Percentiles rank a stretch among this genome's conserved stretches.
These are phyloP conservation scores for Crematogaster levior DNA, from an alignment of 2,888 invertebrate species.

Conservation along the genomic window DNA sequence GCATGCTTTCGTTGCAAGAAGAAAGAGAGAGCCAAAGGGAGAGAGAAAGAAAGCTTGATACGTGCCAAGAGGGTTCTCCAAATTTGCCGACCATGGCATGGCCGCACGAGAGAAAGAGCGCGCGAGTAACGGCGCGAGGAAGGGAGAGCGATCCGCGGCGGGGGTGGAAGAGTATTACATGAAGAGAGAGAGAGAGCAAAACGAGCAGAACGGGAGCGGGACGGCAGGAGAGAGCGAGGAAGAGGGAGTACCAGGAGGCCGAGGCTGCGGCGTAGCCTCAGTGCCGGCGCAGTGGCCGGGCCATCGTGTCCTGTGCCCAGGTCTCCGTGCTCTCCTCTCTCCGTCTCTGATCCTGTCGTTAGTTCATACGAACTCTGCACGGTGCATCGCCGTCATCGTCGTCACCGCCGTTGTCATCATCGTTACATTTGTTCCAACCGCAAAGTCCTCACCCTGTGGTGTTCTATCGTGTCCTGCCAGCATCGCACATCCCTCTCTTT, in stretches of 20 bases:
- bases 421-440: conserved; percentile 21
- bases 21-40: conserved; percentile 9
- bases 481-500: conserved; percentile 1
- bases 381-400: conserved; percentile 49
- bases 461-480: conserved; percentile 7
- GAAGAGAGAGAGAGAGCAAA: conserved; percentile 45
- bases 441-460: background rate
- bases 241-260: conserved; percentile 82
- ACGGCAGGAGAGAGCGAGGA: conserved; percentile 62
- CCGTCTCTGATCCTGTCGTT: conserved; percentile 66
- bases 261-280: conserved; percentile 85
- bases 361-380: conserved; percentile 62
- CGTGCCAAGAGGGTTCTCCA: conserved; percentile 29
- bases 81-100: conserved; percentile 29
- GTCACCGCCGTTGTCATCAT: conserved; percentile 24
- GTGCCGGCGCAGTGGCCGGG: conserved; percentile 86
- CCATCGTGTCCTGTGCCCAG: conserved; percentile 84
- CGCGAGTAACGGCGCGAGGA: conserved; percentile 27
- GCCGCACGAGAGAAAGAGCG: conserved; percentile 31
- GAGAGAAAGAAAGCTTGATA: background rate
- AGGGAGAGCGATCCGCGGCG: conserved; percentile 47
- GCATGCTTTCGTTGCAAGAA: background rate
- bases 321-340: conserved; percentile 68
- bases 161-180: conserved; percentile 47
- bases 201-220: conserved; percentile 67